Percentiles rank a stretch among this genome's conserved stretches.
Evolutionary conservation across 2,888 invertebrate genomes (phyloP).

Genomic region (Drosophila crucigera): DNA sequence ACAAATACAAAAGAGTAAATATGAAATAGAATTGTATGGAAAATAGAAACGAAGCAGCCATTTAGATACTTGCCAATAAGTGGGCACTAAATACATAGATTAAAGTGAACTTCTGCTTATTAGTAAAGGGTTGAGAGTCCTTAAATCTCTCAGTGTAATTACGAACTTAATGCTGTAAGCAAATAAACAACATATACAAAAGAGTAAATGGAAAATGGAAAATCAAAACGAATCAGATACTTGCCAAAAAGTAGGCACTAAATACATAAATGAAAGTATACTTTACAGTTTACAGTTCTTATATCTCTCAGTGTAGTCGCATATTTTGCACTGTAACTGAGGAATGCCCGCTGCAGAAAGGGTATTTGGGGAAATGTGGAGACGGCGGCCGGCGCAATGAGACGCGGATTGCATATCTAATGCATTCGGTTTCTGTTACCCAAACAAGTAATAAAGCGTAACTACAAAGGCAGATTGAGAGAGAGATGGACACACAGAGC

Average conservation of each 20-base stretch:
- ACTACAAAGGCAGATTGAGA: conserved; percentile 31
- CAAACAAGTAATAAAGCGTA: conserved; percentile 73
- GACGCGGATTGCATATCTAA: conserved; percentile 71
- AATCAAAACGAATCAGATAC: not conserved
- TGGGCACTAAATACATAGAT: not conserved
- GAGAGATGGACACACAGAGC: not conserved
- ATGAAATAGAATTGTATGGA: not conserved
- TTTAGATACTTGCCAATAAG: not conserved
- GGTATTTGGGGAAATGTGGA: conserved; percentile 12
- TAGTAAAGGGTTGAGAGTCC: not conserved
- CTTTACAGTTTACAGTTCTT: accelerated
- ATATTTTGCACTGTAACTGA: not conserved
- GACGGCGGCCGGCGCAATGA: conserved; percentile 42
- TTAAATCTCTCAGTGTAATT: not conserved
- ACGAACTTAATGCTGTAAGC: too few species aligned
- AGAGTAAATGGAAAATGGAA: not conserved
- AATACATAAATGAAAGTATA: not conserved
- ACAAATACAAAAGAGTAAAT: not conserved
- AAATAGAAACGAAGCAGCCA: not conserved
- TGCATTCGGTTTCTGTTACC: conserved; percentile 45
- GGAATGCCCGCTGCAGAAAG: not conserved
- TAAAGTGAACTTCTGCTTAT: not conserved
- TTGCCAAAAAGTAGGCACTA: not conserved
- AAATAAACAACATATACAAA: not conserved
- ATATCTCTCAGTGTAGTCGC: not conserved